Evolutionary conservation across 2,888 invertebrate species (phyloP).

Genomic region (Gari tellinella): DNA sequence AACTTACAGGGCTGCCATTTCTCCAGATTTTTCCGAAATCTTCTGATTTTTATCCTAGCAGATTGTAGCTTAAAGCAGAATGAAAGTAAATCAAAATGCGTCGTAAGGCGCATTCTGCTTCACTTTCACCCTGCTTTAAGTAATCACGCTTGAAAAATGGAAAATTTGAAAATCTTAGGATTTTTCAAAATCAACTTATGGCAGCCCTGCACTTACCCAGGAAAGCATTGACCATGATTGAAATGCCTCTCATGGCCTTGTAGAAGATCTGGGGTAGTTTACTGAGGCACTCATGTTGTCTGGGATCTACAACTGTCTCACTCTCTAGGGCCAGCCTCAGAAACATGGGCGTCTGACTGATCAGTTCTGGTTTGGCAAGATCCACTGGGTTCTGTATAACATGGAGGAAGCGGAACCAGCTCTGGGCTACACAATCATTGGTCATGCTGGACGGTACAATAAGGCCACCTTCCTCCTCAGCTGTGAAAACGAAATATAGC

Average conservation of each 20-base stretch:
- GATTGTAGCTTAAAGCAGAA: too few relatives aligned
- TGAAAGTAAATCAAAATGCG: too few relatives aligned
- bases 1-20: too few relatives aligned
- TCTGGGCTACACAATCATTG: constrained; percentile 94
- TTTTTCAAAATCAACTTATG: too few relatives aligned
- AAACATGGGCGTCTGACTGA: constrained; percentile 90
- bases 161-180: too few relatives aligned
- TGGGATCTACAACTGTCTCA: constrained; percentile 92
- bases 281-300: constrained; percentile 88
- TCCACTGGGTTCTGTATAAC: constrained; percentile 98
- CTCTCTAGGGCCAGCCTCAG: constrained; percentile 92
- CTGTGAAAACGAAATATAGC: too few relatives aligned
- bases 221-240: constrained; percentile 97
- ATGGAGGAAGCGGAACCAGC: constrained; percentile 97
- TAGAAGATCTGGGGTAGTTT: constrained; percentile 94
- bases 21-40: too few relatives aligned
- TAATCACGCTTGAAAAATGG: too few relatives aligned
- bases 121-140: too few relatives aligned
- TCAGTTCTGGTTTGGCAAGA: constrained; percentile 86
- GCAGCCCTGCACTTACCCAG: constrained; percentile 93
- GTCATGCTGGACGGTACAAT: constrained; percentile 94
- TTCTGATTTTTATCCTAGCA: too few relatives aligned
- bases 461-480: constrained; percentile 92
- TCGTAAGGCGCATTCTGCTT: too few relatives aligned
- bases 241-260: constrained; percentile 96